Evolutionary conservation across 1,140 invertebrate genomes (phyloP).

Genomic region (Belonocnema kinseyi): DNA sequence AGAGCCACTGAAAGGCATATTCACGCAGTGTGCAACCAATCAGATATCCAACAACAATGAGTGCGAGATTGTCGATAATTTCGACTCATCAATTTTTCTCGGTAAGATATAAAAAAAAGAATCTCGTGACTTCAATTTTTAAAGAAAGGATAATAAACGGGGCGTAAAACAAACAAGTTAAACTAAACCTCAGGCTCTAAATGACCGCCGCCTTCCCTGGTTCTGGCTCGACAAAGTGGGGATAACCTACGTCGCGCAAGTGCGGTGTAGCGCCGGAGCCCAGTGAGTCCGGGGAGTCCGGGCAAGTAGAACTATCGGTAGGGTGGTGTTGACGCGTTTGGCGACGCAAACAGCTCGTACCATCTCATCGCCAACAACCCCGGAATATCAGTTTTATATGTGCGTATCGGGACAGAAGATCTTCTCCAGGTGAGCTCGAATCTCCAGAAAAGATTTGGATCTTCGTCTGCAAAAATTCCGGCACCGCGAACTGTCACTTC

Average conservation of each 20-base stretch:
- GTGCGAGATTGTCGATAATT: too few relatives aligned
- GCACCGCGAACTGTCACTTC: constrained; percentile 67
- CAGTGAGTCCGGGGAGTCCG: constrained; percentile 74
- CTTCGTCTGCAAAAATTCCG: background rate
- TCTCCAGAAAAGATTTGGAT: constrained; percentile 7
- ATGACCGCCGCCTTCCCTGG: constrained; percentile 17
- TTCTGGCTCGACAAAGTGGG: constrained; percentile 42
- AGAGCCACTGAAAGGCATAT: too few relatives aligned
- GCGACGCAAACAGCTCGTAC: constrained; percentile 37
- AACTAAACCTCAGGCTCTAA: too few relatives aligned
- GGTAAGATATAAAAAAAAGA: too few relatives aligned
- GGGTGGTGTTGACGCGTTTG: constrained; percentile 46
- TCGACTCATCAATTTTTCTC: too few relatives aligned
- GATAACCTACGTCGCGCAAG: constrained; percentile 53
- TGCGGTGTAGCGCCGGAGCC: constrained; percentile 59
- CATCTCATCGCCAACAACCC: constrained; percentile 45
- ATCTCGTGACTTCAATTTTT: too few relatives aligned
- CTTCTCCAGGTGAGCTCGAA: constrained; percentile 27
- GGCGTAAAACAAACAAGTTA: too few relatives aligned
- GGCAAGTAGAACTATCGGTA: constrained; percentile 65
- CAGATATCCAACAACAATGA: too few relatives aligned
- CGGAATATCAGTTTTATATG: constrained; percentile 8
- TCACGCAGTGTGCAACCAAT: too few relatives aligned
- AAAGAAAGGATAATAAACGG: too few relatives aligned
- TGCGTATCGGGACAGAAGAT: constrained; percentile 40